A percentile compares a stretch with the other conserved stretches of the same genome.
These are phyloP conservation scores for Anolis sagrei DNA, from an alignment of 2,113 vertebrate species.

Conservation along the genomic window DNA sequence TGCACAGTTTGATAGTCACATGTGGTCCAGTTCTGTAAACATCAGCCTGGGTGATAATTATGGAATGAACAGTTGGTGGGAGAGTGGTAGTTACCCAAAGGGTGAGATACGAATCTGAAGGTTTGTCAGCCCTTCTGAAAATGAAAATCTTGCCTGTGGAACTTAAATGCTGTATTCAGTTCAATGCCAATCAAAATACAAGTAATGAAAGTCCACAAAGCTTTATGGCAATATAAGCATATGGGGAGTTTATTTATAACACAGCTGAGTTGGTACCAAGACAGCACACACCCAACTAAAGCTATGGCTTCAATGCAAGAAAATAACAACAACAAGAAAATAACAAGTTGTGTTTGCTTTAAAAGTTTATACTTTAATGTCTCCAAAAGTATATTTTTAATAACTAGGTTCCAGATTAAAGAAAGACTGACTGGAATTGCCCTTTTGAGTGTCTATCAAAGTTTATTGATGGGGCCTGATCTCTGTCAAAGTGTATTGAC, in stretches of 20 bases:
- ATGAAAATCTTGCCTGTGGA: slow-evolving; percentile 13
- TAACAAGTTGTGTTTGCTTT: too few relatives aligned
- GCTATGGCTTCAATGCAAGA: slow-evolving; percentile 19
- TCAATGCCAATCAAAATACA: slow-evolving; percentile 21
- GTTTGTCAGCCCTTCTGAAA: slow-evolving; percentile 7
- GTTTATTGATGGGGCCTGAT: too few relatives aligned
- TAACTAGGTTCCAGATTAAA: too few relatives aligned
- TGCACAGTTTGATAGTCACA: background rate
- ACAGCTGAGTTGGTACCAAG: slow-evolving; percentile 6
- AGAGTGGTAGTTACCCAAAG: slow-evolving; percentile 4
- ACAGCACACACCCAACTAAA: slow-evolving; percentile 9
- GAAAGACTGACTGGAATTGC: too few relatives aligned
- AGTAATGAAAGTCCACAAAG: slow-evolving; percentile 14
- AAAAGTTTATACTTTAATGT: too few relatives aligned
- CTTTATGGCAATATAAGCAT: slow-evolving; percentile 12
- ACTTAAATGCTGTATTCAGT: slow-evolving; percentile 23
- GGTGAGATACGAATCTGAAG: slow-evolving; percentile 5
- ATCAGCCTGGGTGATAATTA: background rate
- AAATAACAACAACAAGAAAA: slow-evolving; percentile 31
- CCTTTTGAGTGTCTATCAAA: too few relatives aligned
- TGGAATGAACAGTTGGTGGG: background rate
- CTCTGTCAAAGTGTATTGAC: too few relatives aligned
- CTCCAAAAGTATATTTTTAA: too few relatives aligned
- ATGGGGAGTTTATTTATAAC: slow-evolving; percentile 28
- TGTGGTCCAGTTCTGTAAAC: background rate